These are phyloP conservation scores for Mycetomoellerius zeteki DNA, from an alignment of 1,140 invertebrate species.

Conservation along the genomic window DNA sequence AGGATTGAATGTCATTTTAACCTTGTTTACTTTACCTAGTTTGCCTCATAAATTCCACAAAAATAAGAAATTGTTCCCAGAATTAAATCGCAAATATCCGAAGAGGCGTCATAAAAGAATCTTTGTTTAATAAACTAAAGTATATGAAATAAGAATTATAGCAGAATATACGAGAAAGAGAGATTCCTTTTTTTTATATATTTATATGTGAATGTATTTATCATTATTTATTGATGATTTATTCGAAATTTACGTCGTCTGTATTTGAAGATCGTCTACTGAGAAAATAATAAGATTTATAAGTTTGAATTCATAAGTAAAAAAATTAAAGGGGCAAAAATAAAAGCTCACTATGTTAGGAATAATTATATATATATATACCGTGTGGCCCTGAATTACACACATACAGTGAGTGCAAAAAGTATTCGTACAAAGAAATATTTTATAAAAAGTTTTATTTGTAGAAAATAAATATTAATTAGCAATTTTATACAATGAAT, in stretches of 20 bases:
- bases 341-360: background rate
- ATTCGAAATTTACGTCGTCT: background rate
- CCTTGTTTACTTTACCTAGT: too few relatives aligned
- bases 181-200: too few relatives aligned
- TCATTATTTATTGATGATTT: background rate
- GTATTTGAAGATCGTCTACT: background rate
- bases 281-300: background rate
- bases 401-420: too few relatives aligned
- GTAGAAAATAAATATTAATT: too few relatives aligned
- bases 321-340: background rate
- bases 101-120: background rate
- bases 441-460: too few relatives aligned
- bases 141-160: background rate
- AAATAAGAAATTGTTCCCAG: background rate
- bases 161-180: background rate
- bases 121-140: background rate
- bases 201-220: background rate
- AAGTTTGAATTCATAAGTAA: background rate
- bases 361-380: too few relatives aligned
- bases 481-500: too few relatives aligned
- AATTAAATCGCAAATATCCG: background rate
- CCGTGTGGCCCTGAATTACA: too few relatives aligned
- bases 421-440: too few relatives aligned
- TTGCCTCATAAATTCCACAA: background rate
- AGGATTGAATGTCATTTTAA: background rate